Conservation (phyloP, 2,888 invertebrate genomes). For the Macaria liturata region DNA sequence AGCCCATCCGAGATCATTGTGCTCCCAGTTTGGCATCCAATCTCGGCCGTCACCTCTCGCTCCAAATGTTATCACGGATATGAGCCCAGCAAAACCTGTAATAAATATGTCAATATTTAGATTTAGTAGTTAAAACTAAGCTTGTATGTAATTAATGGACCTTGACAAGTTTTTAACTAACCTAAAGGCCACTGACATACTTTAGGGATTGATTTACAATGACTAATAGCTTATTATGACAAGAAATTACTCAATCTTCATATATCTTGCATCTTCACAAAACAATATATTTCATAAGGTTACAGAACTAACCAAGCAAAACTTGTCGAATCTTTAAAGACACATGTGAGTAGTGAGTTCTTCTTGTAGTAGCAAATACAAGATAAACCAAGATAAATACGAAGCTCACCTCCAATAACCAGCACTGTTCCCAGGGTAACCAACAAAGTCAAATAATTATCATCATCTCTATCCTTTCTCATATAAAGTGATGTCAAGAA, state of each 20-base stretch:
- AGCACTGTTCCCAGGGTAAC: slow-evolving; percentile 89
- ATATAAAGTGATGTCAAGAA: slow-evolving; percentile 89
- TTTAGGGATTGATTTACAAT: too few relatives aligned
- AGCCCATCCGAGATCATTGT: slow-evolving; percentile 97
- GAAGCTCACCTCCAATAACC: slow-evolving; percentile 84
- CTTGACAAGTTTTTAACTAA: too few relatives aligned
- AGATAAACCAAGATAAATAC: not conserved
- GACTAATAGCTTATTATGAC: too few relatives aligned
- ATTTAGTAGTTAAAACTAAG: too few relatives aligned
- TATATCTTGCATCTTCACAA: too few relatives aligned
- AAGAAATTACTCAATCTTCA: too few relatives aligned
- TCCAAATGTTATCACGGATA: slow-evolving; percentile 94
- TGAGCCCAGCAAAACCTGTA: slow-evolving; percentile 89
- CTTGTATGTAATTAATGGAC: too few relatives aligned
- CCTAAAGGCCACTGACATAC: too few relatives aligned
- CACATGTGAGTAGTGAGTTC: too few relatives aligned
- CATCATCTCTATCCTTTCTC: slow-evolving; percentile 89
- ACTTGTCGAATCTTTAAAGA: too few relatives aligned
- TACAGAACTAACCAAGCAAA: too few relatives aligned
- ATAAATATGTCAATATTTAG: not conserved
- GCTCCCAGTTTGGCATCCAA: slow-evolving; percentile 98
- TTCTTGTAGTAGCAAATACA: not conserved
- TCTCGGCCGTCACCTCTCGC: slow-evolving; percentile 94
- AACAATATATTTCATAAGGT: too few relatives aligned
- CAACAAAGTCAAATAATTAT: slow-evolving; percentile 89